These are phyloP conservation scores for Furnarius figulus DNA, from an alignment of 2,113 vertebrate species.

Conservation along the genomic window DNA sequence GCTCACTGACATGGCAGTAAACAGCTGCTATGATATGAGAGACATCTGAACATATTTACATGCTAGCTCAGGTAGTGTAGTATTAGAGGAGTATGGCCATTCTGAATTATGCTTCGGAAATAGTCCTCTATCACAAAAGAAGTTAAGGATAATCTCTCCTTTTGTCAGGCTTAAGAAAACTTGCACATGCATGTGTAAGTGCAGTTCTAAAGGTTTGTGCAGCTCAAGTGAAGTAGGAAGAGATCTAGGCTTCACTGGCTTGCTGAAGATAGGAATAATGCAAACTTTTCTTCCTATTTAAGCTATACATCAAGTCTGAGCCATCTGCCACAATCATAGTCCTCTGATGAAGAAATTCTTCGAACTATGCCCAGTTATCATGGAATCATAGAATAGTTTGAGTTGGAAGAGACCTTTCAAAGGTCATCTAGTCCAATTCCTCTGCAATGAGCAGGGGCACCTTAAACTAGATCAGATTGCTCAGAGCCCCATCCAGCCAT, in stretches of 20 bases:
- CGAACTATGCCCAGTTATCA: background rate
- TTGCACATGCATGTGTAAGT: background rate
- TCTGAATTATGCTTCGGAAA: background rate
- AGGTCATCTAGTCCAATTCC: background rate
- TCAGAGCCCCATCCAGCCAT: background rate
- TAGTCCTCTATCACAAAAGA: background rate
- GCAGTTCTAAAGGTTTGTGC: background rate
- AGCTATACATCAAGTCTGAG: background rate
- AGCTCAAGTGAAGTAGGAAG: background rate
- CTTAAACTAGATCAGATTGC: background rate
- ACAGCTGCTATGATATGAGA: background rate
- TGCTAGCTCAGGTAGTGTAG: background rate
- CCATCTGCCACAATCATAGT: background rate
- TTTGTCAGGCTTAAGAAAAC: background rate
- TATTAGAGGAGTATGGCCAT: background rate
- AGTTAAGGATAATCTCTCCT: background rate
- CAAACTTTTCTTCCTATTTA: background rate
- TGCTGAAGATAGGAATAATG: background rate
- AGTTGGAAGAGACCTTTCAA: background rate
- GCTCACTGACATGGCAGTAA: background rate
- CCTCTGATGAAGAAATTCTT: background rate
- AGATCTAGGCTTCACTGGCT: background rate
- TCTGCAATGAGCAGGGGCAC: background rate
- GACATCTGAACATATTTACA: background rate
- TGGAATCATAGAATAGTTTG: background rate